A percentile compares a stretch with the other conserved stretches of the same genome.
These are phyloP conservation scores for Catamblyrhynchus diadema DNA, from an alignment of 2,797 vertebrate genomes.

Conservation along the genomic window DNA sequence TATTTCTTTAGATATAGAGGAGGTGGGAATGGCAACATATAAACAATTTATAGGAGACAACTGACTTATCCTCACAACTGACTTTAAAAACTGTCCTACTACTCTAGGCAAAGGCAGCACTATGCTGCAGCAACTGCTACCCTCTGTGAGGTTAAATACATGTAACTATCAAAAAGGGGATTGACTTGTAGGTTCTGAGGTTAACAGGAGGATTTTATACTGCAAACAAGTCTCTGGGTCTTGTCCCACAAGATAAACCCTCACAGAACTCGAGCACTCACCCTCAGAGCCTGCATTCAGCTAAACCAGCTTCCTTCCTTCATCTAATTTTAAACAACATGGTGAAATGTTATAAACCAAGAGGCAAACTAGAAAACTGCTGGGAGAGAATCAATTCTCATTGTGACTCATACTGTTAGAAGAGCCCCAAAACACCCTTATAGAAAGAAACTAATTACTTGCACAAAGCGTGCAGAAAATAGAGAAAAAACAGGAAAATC, in stretches of 20 bases:
- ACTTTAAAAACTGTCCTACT: background rate
- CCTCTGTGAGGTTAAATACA: no score
- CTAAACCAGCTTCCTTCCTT: background rate
- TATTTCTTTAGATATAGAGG: background rate
- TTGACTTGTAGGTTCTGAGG: background rate
- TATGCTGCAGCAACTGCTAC: background rate
- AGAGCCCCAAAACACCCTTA: background rate
- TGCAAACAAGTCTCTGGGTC: background rate
- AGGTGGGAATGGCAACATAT: background rate
- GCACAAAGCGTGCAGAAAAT: background rate
- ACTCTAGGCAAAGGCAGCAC: background rate
- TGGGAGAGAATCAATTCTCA: background rate
- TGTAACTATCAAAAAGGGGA: fast-evolving
- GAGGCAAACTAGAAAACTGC: background rate
- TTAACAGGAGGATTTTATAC: background rate
- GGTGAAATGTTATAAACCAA: background rate
- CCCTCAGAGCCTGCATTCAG: background rate
- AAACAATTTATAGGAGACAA: background rate
- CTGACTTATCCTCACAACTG: background rate
- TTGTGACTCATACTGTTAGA: background rate
- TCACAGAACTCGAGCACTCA: fast-evolving
- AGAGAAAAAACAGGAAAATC: background rate
- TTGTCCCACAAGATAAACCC: fast-evolving
- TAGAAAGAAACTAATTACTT: background rate
- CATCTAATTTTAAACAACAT: background rate